Evolutionary conservation across 2,888 invertebrate species (phyloP).

Genomic region (Autographa gamma): DNA sequence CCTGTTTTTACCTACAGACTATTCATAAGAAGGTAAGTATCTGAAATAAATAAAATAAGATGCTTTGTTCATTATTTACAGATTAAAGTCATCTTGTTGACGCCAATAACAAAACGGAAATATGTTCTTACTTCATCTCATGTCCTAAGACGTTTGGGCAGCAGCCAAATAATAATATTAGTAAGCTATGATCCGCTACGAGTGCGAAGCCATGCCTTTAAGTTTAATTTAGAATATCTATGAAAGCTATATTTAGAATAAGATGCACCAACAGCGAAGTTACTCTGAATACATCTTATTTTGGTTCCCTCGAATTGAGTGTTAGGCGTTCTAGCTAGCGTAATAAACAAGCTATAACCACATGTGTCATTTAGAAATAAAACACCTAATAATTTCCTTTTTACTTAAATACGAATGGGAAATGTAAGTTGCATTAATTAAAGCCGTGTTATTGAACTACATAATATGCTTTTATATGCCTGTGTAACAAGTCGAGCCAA

Average conservation of each 20-base stretch:
- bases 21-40: background rate
- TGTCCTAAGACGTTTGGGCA: slow-evolving; percentile 52
- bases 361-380: too few species aligned
- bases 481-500: too few species aligned
- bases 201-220: slow-evolving; percentile 30
- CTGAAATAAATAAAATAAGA: background rate
- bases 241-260: slow-evolving; percentile 57
- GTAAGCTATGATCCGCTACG: slow-evolving; percentile 30
- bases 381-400: too few species aligned
- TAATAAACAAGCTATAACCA: background rate
- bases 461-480: too few species aligned
- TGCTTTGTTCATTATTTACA: background rate
- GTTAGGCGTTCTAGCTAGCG: background rate
- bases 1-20: slow-evolving; percentile 15
- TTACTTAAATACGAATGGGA: too few species aligned
- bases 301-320: slow-evolving; percentile 9
- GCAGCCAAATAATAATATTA: slow-evolving; percentile 58
- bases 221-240: slow-evolving; percentile 55
- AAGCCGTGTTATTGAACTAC: too few species aligned
- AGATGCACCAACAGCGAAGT: slow-evolving; percentile 48
- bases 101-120: slow-evolving; percentile 29
- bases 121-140: slow-evolving; percentile 43
- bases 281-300: slow-evolving; percentile 32
- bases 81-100: slow-evolving; percentile 10
- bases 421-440: too few species aligned